Evolutionary conservation across 92 coral and sea anemone species (phyloP).

Genomic region (Bergia puertoricense): DNA sequence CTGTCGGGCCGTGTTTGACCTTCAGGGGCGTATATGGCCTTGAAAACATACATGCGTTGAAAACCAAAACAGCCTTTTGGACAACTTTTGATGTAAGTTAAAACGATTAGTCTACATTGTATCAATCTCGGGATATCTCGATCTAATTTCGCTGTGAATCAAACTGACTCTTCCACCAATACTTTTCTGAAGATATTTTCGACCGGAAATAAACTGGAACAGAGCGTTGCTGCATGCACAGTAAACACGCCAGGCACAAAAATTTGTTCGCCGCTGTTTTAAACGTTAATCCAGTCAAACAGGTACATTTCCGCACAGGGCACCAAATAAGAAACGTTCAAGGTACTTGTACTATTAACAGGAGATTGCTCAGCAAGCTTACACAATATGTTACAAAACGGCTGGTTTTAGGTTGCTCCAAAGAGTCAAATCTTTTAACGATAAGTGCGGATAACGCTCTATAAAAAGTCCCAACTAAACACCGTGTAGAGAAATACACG

Average conservation of each 20-base stretch:
- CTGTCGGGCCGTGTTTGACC: slow-evolving; percentile 23
- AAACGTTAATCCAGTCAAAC: no score
- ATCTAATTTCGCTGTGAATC: neutral
- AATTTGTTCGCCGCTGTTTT: neutral
- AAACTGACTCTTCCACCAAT: neutral
- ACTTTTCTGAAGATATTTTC: no score
- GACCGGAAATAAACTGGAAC: neutral
- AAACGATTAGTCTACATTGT: neutral
- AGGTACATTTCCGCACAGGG: neutral
- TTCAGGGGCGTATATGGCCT: slow-evolving; percentile 14
- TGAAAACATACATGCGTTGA: slow-evolving; percentile 28
- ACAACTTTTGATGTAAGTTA: neutral
- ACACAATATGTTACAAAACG: neutral
- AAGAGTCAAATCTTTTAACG: neutral
- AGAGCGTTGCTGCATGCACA: neutral
- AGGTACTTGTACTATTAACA: neutral
- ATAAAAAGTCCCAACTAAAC: neutral
- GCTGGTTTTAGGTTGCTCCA: neutral
- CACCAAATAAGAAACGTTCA: neutral
- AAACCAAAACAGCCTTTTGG: neutral
- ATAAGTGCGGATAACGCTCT: neutral
- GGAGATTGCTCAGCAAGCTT: neutral
- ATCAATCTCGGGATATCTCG: neutral
- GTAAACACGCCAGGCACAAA: neutral
- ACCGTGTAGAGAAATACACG: no score